Evolutionary conservation across 2,797 vertebrate species (phyloP).

Genomic region (Parauchenoglanis ngamensis): DNA sequence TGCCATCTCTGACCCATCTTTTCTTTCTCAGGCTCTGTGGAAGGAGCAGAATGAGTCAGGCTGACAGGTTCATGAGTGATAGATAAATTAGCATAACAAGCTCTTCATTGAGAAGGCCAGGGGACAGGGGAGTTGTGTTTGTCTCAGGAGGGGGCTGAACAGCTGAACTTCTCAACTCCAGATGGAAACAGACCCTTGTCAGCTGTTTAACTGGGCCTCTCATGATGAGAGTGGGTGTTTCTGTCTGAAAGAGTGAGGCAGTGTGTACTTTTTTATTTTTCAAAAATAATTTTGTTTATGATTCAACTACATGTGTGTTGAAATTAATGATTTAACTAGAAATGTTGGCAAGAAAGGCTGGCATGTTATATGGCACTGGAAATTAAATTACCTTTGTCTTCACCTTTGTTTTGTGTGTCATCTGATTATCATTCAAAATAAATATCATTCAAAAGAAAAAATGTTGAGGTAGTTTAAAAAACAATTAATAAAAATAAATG

Average conservation of each 20-base stretch:
- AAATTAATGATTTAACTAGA: neutral
- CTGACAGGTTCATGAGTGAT: slow-evolving; percentile 65
- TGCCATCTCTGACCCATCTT: slow-evolving; percentile 38
- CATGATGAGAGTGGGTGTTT: slow-evolving; percentile 49
- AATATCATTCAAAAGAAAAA: no score
- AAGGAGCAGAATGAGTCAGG: slow-evolving; percentile 45
- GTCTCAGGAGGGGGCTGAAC: slow-evolving; percentile 77
- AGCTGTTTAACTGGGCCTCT: slow-evolving; percentile 71
- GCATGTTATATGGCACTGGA: neutral
- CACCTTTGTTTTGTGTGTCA: slow-evolving; percentile 29
- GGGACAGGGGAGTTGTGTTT: slow-evolving; percentile 54
- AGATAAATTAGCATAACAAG: slow-evolving; percentile 79
- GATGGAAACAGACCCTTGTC: slow-evolving; percentile 92
- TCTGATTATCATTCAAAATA: slow-evolving; percentile 45
- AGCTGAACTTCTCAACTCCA: slow-evolving; percentile 87
- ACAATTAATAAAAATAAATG: slow-evolving; percentile 25
- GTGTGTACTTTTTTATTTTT: neutral
- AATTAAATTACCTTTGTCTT: neutral
- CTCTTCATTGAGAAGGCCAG: slow-evolving; percentile 64
- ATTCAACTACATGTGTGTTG: neutral
- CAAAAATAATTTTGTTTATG: neutral
- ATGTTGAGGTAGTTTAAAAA: neutral
- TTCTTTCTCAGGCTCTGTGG: slow-evolving; percentile 28
- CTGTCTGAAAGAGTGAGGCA: slow-evolving; percentile 12
- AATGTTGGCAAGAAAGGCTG: neutral